Percentiles rank a stretch among this genome's conserved stretches.
These are phyloP conservation scores for Heteropelma amictum DNA, from an alignment of 2,888 invertebrate species.

Conservation along the genomic window DNA sequence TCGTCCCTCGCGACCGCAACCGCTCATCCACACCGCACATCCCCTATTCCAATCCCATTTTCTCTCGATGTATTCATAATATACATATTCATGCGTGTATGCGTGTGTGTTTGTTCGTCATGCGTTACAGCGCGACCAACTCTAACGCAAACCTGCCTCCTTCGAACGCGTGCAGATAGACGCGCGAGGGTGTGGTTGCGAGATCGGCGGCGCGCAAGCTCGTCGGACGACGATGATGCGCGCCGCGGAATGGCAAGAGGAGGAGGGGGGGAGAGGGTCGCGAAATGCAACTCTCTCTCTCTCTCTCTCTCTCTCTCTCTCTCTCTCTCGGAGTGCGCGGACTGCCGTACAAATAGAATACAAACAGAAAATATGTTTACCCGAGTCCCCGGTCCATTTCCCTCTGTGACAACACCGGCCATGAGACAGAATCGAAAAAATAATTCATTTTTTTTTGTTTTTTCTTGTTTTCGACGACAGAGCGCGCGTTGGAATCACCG, in stretches of 20 bases:
- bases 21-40: not conserved
- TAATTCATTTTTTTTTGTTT: conserved; percentile 21
- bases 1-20: conserved; percentile 11
- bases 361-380: conserved; percentile 73
- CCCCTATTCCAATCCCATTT: not conserved
- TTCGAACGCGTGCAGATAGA: not conserved
- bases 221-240: conserved; percentile 18
- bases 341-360: conserved; percentile 70
- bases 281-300: not conserved
- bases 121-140: too few relatives aligned
- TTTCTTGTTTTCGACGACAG: not conserved
- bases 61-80: not conserved
- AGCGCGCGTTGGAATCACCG: conserved; percentile 8
- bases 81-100: not conserved
- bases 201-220: conserved; percentile 24
- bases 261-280: conserved; percentile 21
- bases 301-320: conserved; percentile 29
- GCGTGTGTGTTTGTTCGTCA: not conserved
- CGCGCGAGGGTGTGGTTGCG: conserved; percentile 37
- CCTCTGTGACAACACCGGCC: conserved; percentile 33
- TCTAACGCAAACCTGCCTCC: not conserved
- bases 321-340: conserved; percentile 43
- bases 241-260: conserved; percentile 17
- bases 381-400: conserved; percentile 41
- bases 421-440: conserved; percentile 35